phyloP scores from a whole-genome alignment of 2,113 vertebrate genomes.

The Pitta sordida region DNA sequence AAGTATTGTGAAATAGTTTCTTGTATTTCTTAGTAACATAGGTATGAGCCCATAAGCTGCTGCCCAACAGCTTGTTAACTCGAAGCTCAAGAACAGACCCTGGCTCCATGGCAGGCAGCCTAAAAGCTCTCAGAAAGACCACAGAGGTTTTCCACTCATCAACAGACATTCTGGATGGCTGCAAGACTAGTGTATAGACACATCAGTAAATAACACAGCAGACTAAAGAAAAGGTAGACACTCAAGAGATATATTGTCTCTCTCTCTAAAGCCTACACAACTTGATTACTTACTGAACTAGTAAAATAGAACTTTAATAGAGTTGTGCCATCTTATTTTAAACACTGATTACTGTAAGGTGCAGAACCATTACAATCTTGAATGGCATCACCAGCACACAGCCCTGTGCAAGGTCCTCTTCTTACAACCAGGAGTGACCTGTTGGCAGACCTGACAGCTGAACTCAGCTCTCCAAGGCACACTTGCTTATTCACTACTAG shows the following conservation, averaged over 20 bases:
- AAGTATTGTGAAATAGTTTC: neutral
- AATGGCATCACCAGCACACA: neutral
- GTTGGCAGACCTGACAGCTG: neutral
- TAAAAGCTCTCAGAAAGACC: neutral
- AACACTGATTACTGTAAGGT: neutral
- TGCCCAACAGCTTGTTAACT: neutral
- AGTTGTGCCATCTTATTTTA: neutral
- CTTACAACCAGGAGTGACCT: neutral
- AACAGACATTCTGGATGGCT: neutral
- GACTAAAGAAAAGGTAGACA: neutral
- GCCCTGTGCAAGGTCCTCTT: neutral
- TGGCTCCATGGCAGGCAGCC: neutral
- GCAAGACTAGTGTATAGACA: neutral
- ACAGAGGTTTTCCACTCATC: neutral
- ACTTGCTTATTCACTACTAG: neutral
- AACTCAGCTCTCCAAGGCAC: neutral
- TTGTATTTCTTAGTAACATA: neutral
- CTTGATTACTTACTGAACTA: neutral
- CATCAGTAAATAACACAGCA: neutral
- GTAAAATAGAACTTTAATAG: neutral
- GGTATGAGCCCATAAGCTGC: neutral
- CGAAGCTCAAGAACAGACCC: neutral
- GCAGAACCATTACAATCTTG: neutral
- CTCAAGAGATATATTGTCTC: neutral
- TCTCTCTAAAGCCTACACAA: neutral